Evolutionary conservation across 2,113 vertebrate genomes (phyloP).

Genomic region (Piprites chloris): DNA sequence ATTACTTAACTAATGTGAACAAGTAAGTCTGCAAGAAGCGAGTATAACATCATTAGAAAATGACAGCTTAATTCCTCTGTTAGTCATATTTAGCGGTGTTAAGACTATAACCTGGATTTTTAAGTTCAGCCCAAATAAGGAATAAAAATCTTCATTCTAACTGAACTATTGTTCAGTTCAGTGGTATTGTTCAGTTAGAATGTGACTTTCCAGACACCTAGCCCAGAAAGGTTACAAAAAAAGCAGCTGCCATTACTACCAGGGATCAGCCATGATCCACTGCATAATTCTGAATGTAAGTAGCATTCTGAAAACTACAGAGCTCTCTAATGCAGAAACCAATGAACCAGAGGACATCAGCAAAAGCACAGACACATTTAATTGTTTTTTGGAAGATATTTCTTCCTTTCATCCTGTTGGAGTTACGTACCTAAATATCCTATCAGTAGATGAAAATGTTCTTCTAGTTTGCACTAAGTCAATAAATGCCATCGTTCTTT

Average conservation of each 20-base stretch:
- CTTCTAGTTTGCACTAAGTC: not conserved
- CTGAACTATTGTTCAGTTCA: not conserved
- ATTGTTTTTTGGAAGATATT: not conserved
- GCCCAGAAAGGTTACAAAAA: not conserved
- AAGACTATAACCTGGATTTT: not conserved
- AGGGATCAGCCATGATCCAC: not conserved
- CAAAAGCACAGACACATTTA: not conserved
- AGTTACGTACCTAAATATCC: not conserved
- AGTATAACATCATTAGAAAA: not conserved
- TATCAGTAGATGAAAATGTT: not conserved
- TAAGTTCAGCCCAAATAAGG: not conserved
- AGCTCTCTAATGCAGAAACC: not conserved
- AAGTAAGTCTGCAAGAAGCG: not conserved
- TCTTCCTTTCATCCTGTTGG: not conserved
- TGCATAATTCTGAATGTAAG: not conserved
- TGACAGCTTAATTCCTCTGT: not conserved
- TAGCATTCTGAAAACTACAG: not conserved
- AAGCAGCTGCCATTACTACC: not conserved
- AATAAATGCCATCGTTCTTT: not conserved
- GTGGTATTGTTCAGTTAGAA: not conserved
- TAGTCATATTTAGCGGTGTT: not conserved
- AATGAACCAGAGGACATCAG: not conserved
- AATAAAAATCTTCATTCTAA: not conserved
- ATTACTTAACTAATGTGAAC: not conserved
- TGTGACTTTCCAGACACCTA: not conserved